Base-by-base conservation (phyloP, 1,140 invertebrate genomes). In the fruit fly (Drosophila melanogaster) region DNA sequence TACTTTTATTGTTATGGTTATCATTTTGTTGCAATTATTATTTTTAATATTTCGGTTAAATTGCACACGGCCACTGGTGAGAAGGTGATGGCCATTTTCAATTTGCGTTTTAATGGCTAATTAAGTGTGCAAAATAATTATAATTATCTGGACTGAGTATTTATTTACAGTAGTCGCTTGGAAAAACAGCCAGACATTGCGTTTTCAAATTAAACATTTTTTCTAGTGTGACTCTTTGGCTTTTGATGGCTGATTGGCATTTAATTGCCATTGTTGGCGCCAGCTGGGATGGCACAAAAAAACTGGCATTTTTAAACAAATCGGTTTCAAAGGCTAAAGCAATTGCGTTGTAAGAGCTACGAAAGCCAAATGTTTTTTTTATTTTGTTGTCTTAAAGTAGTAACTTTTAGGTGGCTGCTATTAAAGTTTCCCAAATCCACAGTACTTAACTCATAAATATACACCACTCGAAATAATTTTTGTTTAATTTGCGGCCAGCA, bases 121-220 rank as follows among this genome's bases (percentile, higher is more conserved):
- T 89, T 89, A 89, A 89, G 84, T 89, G 84, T 90, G 80, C 84
- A 66, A 80, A 86, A 86, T 87, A 86, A 86, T 87, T 87, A 89
- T 89, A 79, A 89, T 89, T 89, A 89, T 89, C 77, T 89, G 65
- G 47, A 35, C 41, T 46, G 46, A 41, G 60, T 59, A 73, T 66
- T 78, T 76, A 69, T 74, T 57, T 62, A 71, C 74, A 69, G 79
- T 73, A 78, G 77, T 79, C 64, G 75, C 30, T 22, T 44, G 67
- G 51, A 50, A 72, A 81, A 79, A 65, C 44, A 44, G 3, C 17
- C 47, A 30, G 17, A 35, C 17, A 40, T 1, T 4, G 60, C 17
- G 59, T 60, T 67, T 65, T 62, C 57, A 67, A 56, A 35, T 61
- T 24, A 58, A 61, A 26, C 19, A 81, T 54, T 62, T 38, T 41